Evolutionary conservation across 2,888 invertebrate species (phyloP), one percentile per base, ranked within the genome.

Genomic region (Cremastobaeus sp.): DNA sequence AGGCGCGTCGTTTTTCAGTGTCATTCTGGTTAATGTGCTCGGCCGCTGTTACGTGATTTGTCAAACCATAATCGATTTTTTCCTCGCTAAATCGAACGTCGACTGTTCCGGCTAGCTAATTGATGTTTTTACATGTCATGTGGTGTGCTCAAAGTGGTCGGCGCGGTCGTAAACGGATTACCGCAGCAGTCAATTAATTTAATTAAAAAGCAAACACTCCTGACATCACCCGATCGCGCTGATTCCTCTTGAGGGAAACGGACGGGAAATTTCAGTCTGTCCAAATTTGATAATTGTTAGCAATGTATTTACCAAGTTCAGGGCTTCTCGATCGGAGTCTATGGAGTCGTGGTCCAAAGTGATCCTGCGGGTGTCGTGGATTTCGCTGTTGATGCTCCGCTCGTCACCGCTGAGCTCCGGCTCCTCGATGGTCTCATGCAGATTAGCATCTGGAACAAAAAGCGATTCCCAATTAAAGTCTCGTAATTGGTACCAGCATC

Each of bases 311-410:
- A 92, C 92, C 89, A 92, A 87, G 84, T 92, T 92, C 54, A 92
- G 90, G 21, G 92, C 92, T 78, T 89, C 90, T 81, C 91, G 88
- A 74, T 92, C 91, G 28, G 92, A 92, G 81, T 92, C 91, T 89
- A 92, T 89, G 65, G 92, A 92, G 84, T 92, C 91, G 74, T 90
- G 90, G 78, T 91, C 91, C 75, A 90, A 87, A 50, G 85, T 85
- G 15, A 86, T 86, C 73, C 90, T 90, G 72, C 89, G 88, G 50
- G 88, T 90, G 75, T 89, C 88, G 11, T 89, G 88, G 70, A 89
- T 89, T 76, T 91, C 91, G 84, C 91, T 91, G 75, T 88, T 88
- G 79, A 89, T 88, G 83, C 91, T 91, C 76, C 90, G 89, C 66
- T 91, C 91, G 80, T 92, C 91, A 45, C 91, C 91, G 81, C 91